Evolutionary conservation across 2,888 invertebrate species (phyloP).

Genomic region (Nasonovia ribisnigri): DNA sequence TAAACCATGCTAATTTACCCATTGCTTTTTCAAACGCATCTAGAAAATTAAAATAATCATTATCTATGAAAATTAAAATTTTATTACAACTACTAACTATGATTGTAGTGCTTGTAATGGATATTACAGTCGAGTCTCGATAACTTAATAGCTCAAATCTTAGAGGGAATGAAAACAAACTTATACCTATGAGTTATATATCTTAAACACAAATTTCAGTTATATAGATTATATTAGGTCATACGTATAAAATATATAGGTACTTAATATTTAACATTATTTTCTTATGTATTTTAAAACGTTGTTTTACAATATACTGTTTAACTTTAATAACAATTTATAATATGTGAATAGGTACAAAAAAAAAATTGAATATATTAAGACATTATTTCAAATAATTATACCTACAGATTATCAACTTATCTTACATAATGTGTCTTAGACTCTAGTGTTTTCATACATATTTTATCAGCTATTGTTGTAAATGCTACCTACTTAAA

Average conservation of each 20-base stretch:
- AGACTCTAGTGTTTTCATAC: not conserved
- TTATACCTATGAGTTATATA: too few species aligned
- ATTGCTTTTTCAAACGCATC: not conserved
- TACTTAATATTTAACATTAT: not conserved
- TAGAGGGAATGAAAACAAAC: too few species aligned
- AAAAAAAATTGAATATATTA: not conserved
- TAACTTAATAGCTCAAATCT: too few species aligned
- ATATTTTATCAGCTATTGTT: not conserved
- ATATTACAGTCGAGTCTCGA: too few species aligned
- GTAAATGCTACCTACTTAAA: not conserved
- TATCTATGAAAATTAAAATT: too few species aligned
- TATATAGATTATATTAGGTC: not conserved
- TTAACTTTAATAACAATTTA: not conserved
- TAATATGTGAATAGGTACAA: not conserved
- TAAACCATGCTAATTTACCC: not conserved
- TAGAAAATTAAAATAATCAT: not conserved
- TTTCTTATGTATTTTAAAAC: not conserved
- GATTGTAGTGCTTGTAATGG: too few species aligned
- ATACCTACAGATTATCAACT: not conserved
- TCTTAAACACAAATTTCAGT: too few species aligned
- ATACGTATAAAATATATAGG: not conserved
- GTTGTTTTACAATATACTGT: not conserved
- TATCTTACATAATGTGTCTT: not conserved
- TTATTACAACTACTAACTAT: too few species aligned
- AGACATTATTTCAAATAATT: not conserved